A percentile compares a stretch with the other conserved stretches of the same genome.
Conservation (phyloP, 1,140 invertebrate genomes). For the Thaumatotibia leucotreta region DNA sequence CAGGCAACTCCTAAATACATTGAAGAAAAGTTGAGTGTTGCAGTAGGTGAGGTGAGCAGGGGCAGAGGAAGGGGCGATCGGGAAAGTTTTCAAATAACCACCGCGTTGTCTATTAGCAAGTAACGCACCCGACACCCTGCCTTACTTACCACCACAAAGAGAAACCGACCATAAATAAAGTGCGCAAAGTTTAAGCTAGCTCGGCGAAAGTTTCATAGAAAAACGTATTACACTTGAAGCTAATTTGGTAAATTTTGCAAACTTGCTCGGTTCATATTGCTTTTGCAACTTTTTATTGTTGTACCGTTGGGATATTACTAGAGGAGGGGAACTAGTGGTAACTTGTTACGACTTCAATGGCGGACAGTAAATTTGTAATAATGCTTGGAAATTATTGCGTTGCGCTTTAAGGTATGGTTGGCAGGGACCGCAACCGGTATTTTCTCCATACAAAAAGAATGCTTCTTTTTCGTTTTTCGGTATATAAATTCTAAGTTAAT, state of each 20-base stretch:
- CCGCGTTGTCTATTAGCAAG: conserved; percentile 23
- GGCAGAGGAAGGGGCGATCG: conserved; percentile 13
- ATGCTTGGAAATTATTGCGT: neutral
- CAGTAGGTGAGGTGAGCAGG: neutral
- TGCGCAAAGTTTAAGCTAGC: neutral
- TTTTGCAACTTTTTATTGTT: conserved; percentile 12
- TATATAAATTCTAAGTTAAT: neutral
- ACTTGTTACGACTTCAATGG: neutral
- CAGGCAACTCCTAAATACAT: neutral
- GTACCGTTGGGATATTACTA: neutral
- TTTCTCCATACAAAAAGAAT: no score
- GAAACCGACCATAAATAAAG: neutral
- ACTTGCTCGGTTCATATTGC: conserved; percentile 18
- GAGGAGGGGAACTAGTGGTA: neutral
- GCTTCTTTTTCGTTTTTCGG: no score
- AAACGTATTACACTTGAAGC: conserved; percentile 17
- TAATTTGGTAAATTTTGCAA: conserved; percentile 26
- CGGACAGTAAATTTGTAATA: neutral
- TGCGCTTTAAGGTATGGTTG: no score
- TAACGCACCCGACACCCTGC: conserved; percentile 1
- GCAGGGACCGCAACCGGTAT: no score
- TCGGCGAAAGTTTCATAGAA: neutral
- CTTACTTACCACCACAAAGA: neutral
- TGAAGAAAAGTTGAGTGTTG: neutral
- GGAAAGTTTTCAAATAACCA: conserved; percentile 29